Base-by-base conservation (phyloP, 2,888 invertebrate genomes). In the Gymnocheta viridis region DNA sequence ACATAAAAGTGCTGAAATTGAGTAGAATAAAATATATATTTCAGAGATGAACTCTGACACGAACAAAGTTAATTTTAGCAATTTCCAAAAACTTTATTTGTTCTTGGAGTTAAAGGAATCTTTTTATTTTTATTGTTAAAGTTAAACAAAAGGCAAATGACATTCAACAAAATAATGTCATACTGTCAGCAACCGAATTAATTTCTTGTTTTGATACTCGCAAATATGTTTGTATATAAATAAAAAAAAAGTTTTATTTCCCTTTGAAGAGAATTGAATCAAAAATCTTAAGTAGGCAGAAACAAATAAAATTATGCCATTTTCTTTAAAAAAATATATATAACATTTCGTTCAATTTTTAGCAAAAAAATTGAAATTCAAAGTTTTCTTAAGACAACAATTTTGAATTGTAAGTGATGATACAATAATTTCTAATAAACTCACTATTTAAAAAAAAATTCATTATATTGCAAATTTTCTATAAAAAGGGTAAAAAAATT, bases 121-220 rank as follows among this genome's bases (percentile, higher is more conserved):
- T 74, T 22, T n/a, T 22, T n/a, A 19, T 67, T 66, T 32, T 35
- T 4, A 22, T 29, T 54, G 22, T 49, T 64, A 58, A n/a, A 54
- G 27, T 41, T 49, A 49, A 66, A 64, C 72, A 79, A 64, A 17
- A 32, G 62, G 54, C 44, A 12, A n/a, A 56, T 17, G 44, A 35
- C 54, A 47, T 70, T 4, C n/a, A 58, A 9, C 32, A 56, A 70
- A 38, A 54, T 56, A 44, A 47, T 70, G 79, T 56, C 70, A 79
- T 64, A 56, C 32, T 72, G 64, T 72, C 79, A 64, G 17, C 35
- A 70, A 66, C 51, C 19, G 38, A 66, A 79, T 79, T 56, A 72
- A 72, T 72, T 56, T 56, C 47, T 38, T 67, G 12, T 22, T 24
- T 17, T 17, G 17, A 56, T 51, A 47, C 12, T 47, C 19, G 19